A percentile compares a stretch with the other conserved stretches of the same genome.
These are phyloP conservation scores for Dreissena rostriformis DNA, from an alignment of 1,140 invertebrate species.

Conservation along the genomic window DNA sequence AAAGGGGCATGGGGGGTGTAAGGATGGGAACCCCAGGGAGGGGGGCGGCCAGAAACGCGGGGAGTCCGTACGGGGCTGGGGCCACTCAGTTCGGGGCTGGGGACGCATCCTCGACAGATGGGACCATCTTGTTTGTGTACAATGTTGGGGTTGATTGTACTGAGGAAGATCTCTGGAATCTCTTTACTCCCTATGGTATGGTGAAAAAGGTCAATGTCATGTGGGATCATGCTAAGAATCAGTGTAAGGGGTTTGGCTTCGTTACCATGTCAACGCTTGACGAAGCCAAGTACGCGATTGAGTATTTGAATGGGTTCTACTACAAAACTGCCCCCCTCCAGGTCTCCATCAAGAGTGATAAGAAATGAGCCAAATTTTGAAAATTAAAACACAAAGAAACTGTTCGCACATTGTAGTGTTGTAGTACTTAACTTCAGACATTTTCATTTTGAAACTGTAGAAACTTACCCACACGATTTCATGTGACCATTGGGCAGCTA, in stretches of 20 bases:
- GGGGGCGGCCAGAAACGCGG: not conserved
- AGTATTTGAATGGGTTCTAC: constrained; percentile 79
- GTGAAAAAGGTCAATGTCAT: constrained; percentile 81
- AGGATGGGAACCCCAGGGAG: constrained; percentile 24
- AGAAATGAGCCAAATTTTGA: not conserved
- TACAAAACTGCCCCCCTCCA: constrained; percentile 80
- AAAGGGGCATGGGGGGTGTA: constrained; percentile 3
- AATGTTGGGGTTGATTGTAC: constrained; percentile 81
- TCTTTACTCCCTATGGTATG: constrained; percentile 81
- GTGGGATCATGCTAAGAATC: constrained; percentile 75
- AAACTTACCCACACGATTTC: too few relatives aligned
- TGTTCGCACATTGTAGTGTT: too few relatives aligned
- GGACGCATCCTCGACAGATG: constrained; percentile 37
- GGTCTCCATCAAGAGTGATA: constrained; percentile 72
- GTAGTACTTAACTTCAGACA: too few relatives aligned
- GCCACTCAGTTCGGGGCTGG: constrained; percentile 20
- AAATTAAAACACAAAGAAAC: not conserved
- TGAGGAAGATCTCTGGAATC: constrained; percentile 78
- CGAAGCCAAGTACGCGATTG: constrained; percentile 81
- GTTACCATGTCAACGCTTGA: constrained; percentile 82
- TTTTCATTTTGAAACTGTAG: too few relatives aligned
- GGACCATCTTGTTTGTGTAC: constrained; percentile 81
- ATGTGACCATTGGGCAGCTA: too few relatives aligned
- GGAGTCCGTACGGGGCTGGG: not conserved
- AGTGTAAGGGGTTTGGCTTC: constrained; percentile 82